phyloP scores from a whole-genome alignment of 2,888 invertebrate species.

The Minunthozetes semirufus region DNA sequence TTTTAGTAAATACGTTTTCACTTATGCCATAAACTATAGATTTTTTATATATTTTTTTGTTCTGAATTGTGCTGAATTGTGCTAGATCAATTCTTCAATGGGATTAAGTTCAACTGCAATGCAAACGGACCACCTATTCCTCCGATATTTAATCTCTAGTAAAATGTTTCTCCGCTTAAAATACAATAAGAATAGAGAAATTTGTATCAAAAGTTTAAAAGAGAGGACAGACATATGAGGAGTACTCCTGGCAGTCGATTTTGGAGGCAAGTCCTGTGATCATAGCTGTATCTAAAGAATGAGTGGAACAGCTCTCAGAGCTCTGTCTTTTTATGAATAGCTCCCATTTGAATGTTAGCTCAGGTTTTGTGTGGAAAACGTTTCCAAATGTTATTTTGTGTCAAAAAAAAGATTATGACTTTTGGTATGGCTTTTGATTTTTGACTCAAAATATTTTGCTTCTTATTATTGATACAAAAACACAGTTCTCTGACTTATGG shows the following conservation, averaged over 20 bases:
- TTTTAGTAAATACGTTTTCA: not conserved
- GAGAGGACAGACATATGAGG: not conserved
- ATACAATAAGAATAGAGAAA: not conserved
- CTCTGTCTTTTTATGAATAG: too few species aligned
- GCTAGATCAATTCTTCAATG: not conserved
- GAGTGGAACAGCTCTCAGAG: too few species aligned
- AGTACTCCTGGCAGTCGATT: not conserved
- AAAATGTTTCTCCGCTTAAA: constrained; percentile 1
- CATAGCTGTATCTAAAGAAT: not conserved
- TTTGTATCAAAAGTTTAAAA: not conserved
- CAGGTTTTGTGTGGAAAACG: not conserved
- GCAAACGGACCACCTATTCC: constrained; percentile 25
- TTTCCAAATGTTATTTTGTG: not conserved
- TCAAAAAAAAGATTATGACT: not conserved
- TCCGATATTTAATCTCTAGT: not conserved
- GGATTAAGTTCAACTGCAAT: not conserved
- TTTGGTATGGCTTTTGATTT: not conserved
- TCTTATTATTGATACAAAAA: not conserved
- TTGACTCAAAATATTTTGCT: constrained; percentile 14
- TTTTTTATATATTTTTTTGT: not conserved
- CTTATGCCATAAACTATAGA: not conserved
- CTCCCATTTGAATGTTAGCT: not conserved
- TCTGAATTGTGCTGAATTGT: not conserved
- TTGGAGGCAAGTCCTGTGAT: not conserved
- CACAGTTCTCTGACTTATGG: not conserved